Conservation (phyloP, 2,797 vertebrate species). For the Coregonus sp. region DNA sequence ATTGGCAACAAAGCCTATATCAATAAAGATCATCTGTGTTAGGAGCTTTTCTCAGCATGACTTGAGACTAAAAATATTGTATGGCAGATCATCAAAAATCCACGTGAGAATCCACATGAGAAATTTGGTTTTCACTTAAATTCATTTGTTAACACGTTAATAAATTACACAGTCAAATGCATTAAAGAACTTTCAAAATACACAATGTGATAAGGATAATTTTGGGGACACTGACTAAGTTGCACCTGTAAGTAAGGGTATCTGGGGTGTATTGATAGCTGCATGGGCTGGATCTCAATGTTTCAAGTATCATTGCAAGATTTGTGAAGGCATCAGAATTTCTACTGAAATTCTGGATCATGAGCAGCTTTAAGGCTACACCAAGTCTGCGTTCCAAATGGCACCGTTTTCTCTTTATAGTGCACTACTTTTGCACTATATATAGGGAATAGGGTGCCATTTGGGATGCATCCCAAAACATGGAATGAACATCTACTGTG, state of each 20-base stretch:
- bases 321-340: slow-evolving; percentile 48
- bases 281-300: slow-evolving; percentile 20
- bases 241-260: slow-evolving; percentile 8
- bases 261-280: slow-evolving; percentile 22
- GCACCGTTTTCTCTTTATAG: not conserved
- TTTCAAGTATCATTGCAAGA: slow-evolving; percentile 50
- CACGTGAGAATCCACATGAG: not conserved
- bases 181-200: slow-evolving; percentile 10
- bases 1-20: not conserved
- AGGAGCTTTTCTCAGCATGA: slow-evolving; percentile 17
- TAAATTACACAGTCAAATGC: slow-evolving; percentile 9
- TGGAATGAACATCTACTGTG: slow-evolving; percentile 23
- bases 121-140: not conserved
- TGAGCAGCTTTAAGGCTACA: slow-evolving; percentile 40
- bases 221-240: not conserved
- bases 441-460: not conserved
- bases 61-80: slow-evolving; percentile 20
- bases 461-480: not conserved
- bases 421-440: not conserved
- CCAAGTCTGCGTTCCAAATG: not conserved
- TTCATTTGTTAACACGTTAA: not conserved
- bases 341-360: slow-evolving; percentile 29
- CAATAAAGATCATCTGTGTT: not conserved
- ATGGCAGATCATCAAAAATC: not conserved
- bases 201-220: not conserved